Evolutionary conservation across 92 coral and sea anemone species (phyloP).

Genomic region (Epizoanthus illoricatus): DNA sequence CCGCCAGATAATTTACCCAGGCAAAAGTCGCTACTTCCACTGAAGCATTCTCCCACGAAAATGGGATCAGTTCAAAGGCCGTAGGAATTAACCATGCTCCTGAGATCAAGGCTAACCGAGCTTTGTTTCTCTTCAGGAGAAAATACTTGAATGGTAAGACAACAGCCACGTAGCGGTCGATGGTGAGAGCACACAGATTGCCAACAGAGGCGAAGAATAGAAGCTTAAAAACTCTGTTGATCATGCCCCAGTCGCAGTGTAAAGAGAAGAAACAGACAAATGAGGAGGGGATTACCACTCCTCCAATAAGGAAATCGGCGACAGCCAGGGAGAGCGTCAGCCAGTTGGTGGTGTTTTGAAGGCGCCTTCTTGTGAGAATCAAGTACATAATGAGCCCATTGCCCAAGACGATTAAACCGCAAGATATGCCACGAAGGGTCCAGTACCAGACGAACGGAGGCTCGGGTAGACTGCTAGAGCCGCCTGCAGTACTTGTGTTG

Average conservation of each 20-base stretch:
- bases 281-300: conserved; percentile 41
- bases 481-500: conserved; percentile 6
- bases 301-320: conserved; percentile 51
- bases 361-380: conserved; percentile 33
- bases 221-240: conserved; percentile 4
- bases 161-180: conserved; percentile 47
- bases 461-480: not conserved
- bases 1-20: conserved; percentile 13
- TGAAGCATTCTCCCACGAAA: conserved; percentile 33
- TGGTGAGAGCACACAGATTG: conserved; percentile 39
- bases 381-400: conserved; percentile 43
- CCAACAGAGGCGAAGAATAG: conserved; percentile 47
- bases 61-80: conserved; percentile 18
- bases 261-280: conserved; percentile 26
- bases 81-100: conserved; percentile 41
- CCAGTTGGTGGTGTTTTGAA: conserved; percentile 54
- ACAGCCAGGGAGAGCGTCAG: conserved; percentile 48
- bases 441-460: conserved; percentile 46
- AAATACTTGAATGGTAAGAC: conserved; percentile 41
- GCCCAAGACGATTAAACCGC: conserved; percentile 37
- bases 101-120: conserved; percentile 20
- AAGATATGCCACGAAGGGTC: conserved; percentile 38
- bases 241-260: conserved; percentile 24
- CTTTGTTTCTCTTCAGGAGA: conserved; percentile 27
- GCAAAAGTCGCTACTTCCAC: not conserved